Evolutionary conservation across 2,888 invertebrate genomes (phyloP).

Genomic region (Andrena chrysosceles): DNA sequence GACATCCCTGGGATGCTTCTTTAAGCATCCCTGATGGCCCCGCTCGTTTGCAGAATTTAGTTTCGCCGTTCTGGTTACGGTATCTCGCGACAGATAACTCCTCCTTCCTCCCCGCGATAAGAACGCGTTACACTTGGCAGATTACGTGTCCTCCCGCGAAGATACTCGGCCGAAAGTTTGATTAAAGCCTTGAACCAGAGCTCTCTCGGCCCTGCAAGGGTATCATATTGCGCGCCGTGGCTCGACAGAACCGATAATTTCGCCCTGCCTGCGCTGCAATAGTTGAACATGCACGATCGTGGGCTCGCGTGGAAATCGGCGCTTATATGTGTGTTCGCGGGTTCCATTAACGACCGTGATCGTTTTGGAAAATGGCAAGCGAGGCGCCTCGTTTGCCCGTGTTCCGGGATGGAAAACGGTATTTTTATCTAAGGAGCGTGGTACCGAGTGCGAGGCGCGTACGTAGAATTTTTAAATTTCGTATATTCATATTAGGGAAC

Average conservation of each 20-base stretch:
- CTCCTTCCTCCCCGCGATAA: conserved; percentile 2
- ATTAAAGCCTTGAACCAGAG: conserved; percentile 42
- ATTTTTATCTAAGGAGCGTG: too few species aligned
- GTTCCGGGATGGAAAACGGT: too few species aligned
- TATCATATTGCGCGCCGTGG: conserved; percentile 19
- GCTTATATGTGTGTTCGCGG: neutral
- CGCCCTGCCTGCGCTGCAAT: neutral
- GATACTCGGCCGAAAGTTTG: conserved; percentile 34
- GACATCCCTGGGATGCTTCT: neutral
- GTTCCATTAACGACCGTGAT: conserved; percentile 7
- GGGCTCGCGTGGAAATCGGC: conserved; percentile 11
- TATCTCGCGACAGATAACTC: neutral
- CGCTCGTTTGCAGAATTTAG: neutral
- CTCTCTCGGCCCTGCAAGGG: neutral
- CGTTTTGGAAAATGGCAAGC: neutral
- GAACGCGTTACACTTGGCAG: conserved; percentile 27
- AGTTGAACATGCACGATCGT: neutral
- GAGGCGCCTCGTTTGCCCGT: too few species aligned
- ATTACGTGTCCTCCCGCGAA: conserved; percentile 28
- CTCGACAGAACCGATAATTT: conserved; percentile 27
- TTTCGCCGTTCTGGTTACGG: neutral
- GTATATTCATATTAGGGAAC: too few species aligned
- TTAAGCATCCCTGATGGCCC: neutral
- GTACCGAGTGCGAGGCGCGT: too few species aligned
- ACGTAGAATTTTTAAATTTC: too few species aligned